Percentiles rank a stretch among this genome's conserved stretches.
Evolutionary conservation across 2,113 vertebrate genomes (phyloP).

Genomic region (Pyrgilauda ruficollis): DNA sequence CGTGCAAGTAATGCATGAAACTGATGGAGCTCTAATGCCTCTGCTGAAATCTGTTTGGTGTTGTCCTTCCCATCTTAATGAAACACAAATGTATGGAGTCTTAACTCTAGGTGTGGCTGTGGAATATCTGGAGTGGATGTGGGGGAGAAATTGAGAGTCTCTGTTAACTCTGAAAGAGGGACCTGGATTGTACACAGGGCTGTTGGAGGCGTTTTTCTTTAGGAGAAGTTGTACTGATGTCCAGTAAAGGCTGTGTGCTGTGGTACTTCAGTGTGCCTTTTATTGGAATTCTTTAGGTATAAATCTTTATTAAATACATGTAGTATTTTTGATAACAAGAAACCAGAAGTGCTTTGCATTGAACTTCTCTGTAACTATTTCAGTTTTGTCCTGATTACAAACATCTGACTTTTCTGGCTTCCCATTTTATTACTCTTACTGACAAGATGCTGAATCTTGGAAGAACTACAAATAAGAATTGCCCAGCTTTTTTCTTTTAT

Average conservation of each 20-base stretch:
- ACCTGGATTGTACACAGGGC: not conserved
- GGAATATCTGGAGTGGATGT: not conserved
- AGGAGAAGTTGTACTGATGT: not conserved
- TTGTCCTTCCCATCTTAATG: not conserved
- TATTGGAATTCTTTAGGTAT: not conserved
- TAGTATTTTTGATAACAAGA: not conserved
- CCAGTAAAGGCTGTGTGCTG: not conserved
- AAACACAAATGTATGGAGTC: not conserved
- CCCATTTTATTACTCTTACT: not conserved
- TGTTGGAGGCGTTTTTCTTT: not conserved
- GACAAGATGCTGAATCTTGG: not conserved
- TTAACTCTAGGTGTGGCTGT: not conserved
- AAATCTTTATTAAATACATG: not conserved
- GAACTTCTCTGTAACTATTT: not conserved
- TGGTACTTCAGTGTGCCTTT: not conserved
- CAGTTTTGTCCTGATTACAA: not conserved
- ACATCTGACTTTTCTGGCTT: not conserved
- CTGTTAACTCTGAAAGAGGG: not conserved
- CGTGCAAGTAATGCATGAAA: not conserved
- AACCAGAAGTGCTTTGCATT: not conserved
- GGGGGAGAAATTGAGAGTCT: not conserved
- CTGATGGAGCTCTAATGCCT: not conserved
- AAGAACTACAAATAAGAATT: not conserved
- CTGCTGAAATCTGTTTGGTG: not conserved
- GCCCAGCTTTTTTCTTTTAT: not conserved